Percentiles rank a stretch among this genome's conserved stretches.
phyloP scores from a whole-genome alignment of 2,888 invertebrate species.

The Ethmia dodecea region DNA sequence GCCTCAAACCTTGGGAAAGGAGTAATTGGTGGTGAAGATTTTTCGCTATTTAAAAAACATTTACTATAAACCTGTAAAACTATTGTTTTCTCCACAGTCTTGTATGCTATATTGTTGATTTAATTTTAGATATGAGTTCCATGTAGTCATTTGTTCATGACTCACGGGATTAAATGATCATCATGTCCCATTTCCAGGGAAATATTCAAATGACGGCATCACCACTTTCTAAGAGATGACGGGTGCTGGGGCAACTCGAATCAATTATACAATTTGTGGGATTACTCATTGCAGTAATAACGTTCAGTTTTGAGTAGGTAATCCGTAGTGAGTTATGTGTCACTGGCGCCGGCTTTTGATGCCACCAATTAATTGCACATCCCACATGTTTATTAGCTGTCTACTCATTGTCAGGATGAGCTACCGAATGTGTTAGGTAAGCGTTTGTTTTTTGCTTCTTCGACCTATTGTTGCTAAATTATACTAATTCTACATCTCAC shows the following conservation, averaged over 20 bases:
- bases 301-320: constrained; percentile 41
- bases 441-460: too few relatives aligned
- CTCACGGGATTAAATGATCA: neutral
- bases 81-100: too few relatives aligned
- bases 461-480: too few relatives aligned
- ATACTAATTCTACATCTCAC: too few relatives aligned
- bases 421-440: too few relatives aligned
- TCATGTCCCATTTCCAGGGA: constrained; percentile 10
- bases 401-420: neutral
- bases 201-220: constrained; percentile 17
- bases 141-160: neutral
- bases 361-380: constrained; percentile 48
- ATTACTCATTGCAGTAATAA: constrained; percentile 32
- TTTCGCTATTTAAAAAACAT: too few relatives aligned
- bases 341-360: constrained; percentile 56
- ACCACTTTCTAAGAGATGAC: constrained; percentile 30
- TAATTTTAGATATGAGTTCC: too few relatives aligned
- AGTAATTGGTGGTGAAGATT: too few relatives aligned
- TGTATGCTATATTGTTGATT: too few relatives aligned
- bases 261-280: constrained; percentile 33
- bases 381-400: constrained; percentile 10
- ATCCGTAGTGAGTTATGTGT: constrained; percentile 35
- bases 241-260: constrained; percentile 22
- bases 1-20: too few relatives aligned
- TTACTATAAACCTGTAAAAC: too few relatives aligned